Evolutionary conservation across 2,888 invertebrate species (phyloP), one percentile per base, ranked within the genome.

Genomic region (Drosophila infuscata): DNA sequence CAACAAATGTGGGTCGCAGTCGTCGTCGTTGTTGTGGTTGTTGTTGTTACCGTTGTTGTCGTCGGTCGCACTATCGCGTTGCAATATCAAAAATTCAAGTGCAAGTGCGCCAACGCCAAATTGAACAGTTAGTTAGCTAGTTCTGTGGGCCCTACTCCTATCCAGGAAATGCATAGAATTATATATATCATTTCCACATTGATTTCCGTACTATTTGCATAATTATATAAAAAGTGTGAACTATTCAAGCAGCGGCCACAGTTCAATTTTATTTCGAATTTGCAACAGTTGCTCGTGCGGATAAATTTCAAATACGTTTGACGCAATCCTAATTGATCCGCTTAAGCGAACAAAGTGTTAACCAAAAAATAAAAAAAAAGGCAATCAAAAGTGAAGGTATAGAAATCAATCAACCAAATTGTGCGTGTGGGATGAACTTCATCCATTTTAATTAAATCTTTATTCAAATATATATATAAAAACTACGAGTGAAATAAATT

Each of bases 1-100:
- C 77, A 78, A 59, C 78, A 78, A 82, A 83, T 91, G 90, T 90
- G 90, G 90, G 90, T 91, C 90, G 90, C 64, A 73, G 33, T 64
- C 58, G 63, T 41, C n/a, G 49, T 48, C 54, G 52, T 62, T 32
- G 32, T 25, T 30, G 41, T 25, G 25, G 25, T 25, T 30, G 41
- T 54, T 20, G 52, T 52, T 59, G 69, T 52, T 35, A 4, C 17
- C 17, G 15, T 32, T 70, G 68, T 52, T 25, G 30, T 25, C 46
- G 73, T 20, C 49, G 52, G 17, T 63, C 57, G 58, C 57, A 57
- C 8, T 65, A 57, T 64, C 70, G 51, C 58, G 66, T 73, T 67
- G 65, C 56, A 38, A 70, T 73, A 70, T 66, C 68, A 69, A 51
- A 66, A 63, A 64, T 66, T 82, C 87, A 84, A 87, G 83, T 74